phyloP scores from a whole-genome alignment of 2,888 invertebrate species.

The Ormyrus nitidulus region DNA sequence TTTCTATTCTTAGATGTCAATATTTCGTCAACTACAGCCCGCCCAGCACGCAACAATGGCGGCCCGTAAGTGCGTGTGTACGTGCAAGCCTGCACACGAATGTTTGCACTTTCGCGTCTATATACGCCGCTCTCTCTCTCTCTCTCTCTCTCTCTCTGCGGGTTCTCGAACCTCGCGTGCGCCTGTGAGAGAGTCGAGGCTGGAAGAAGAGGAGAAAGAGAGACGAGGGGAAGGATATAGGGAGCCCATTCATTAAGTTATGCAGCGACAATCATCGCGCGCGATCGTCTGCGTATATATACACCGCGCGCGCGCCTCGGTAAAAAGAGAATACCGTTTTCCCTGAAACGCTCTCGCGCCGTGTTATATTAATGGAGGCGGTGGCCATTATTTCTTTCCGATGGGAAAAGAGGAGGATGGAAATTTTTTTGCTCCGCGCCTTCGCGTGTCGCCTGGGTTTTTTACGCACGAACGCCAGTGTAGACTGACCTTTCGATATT shows the following conservation, averaged over 20 bases:
- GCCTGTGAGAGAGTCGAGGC: not conserved
- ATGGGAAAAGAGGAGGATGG: too few species aligned
- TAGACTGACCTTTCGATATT: too few species aligned
- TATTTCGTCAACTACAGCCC: constrained; percentile 73
- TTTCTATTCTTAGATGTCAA: constrained; percentile 74
- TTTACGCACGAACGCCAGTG: too few species aligned
- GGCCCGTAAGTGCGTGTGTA: not conserved
- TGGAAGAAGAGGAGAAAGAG: constrained; percentile 30
- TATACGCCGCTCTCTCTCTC: not conserved
- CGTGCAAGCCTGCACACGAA: too few species aligned
- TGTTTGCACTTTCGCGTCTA: not conserved
- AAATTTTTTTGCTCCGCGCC: too few species aligned
- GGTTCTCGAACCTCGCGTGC: constrained; percentile 21
- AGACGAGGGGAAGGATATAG: constrained; percentile 47
- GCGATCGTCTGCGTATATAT: constrained; percentile 40
- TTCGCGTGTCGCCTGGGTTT: too few species aligned
- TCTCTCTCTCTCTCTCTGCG: not conserved
- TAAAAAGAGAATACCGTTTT: constrained; percentile 2
- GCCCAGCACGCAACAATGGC: constrained; percentile 67
- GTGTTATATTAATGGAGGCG: too few species aligned
- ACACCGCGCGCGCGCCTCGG: not conserved
- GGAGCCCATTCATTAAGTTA: constrained; percentile 57
- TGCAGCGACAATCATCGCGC: constrained; percentile 55
- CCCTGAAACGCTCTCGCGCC: too few species aligned
- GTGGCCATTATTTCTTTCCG: too few species aligned